A percentile compares a stretch with the other conserved stretches of the same genome.
Conservation (phyloP, 2,113 vertebrate species). For the Paraplagusia blochii region DNA sequence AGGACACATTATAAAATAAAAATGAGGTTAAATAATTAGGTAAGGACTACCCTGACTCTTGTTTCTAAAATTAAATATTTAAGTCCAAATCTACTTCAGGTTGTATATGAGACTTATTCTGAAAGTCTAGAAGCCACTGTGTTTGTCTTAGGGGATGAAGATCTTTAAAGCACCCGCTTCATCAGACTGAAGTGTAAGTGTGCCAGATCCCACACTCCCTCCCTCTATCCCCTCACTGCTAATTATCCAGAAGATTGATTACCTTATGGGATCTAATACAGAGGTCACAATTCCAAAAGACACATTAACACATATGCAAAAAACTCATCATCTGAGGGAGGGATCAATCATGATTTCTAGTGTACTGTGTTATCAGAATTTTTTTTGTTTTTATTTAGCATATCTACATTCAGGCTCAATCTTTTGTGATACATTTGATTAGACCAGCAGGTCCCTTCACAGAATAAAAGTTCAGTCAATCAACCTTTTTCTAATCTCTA, state of each 20-base stretch:
- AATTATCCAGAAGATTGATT: conserved; percentile 73
- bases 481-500: conserved; percentile 19
- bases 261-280: conserved; percentile 68
- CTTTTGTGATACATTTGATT: background rate
- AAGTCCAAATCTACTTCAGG: background rate
- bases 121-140: background rate
- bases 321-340: too few relatives aligned
- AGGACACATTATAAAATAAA: too few relatives aligned
- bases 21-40: background rate
- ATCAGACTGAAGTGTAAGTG: conserved; percentile 28
- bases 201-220: conserved; percentile 42
- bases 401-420: background rate
- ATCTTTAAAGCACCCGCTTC: conserved; percentile 41
- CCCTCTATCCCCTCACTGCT: conserved; percentile 54
- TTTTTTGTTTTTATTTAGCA: background rate
- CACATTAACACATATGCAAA: conserved; percentile 21
- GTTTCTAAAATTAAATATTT: background rate
- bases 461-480: conserved; percentile 17
- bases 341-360: too few relatives aligned
- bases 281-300: conserved; percentile 34
- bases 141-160: conserved; percentile 25
- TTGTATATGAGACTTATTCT: background rate
- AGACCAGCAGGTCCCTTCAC: conserved; percentile 3
- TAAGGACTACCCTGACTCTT: background rate
- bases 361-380: too few relatives aligned